Conservation (phyloP, 2,888 invertebrate species). For the Acrocera orbiculus region DNA sequence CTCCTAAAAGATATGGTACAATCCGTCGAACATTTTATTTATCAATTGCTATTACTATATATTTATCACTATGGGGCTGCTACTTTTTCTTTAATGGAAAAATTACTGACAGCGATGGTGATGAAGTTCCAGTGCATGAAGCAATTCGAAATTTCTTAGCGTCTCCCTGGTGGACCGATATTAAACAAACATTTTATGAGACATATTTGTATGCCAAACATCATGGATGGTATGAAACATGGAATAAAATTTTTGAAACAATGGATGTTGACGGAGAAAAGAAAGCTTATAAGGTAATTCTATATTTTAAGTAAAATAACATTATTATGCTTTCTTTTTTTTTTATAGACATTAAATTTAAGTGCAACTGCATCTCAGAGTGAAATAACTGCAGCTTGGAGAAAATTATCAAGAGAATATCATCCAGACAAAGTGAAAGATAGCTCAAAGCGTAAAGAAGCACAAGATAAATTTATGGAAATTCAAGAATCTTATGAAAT, state of each 20-base stretch:
- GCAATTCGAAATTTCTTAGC: slow-evolving; percentile 79
- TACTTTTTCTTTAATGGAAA: slow-evolving; percentile 79
- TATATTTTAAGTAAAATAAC: not conserved
- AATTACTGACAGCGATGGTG: slow-evolving; percentile 67
- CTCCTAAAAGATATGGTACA: slow-evolving; percentile 31
- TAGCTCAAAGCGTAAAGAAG: slow-evolving; percentile 42
- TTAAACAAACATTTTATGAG: slow-evolving; percentile 52
- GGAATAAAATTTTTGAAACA: slow-evolving; percentile 68
- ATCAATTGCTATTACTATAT: slow-evolving; percentile 43
- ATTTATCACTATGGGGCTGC: slow-evolving; percentile 55
- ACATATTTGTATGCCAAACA: slow-evolving; percentile 62
- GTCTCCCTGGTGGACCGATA: slow-evolving; percentile 75
- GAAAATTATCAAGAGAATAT: slow-evolving; percentile 62
- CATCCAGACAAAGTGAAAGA: slow-evolving; percentile 88
- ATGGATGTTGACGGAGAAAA: slow-evolving; percentile 83
- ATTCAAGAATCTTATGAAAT: slow-evolving; percentile 86
- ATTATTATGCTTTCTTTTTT: slow-evolving; percentile 1
- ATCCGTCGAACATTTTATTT: slow-evolving; percentile 42
- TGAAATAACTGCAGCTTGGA: slow-evolving; percentile 69
- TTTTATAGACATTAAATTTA: slow-evolving; percentile 49
- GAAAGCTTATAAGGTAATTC: slow-evolving; percentile 60
- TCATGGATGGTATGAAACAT: slow-evolving; percentile 77
- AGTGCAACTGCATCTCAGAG: slow-evolving; percentile 65
- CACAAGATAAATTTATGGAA: slow-evolving; percentile 79
- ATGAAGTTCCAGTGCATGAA: slow-evolving; percentile 73